Percentiles rank a stretch among this genome's conserved stretches.
Conservation (phyloP, 2,797 vertebrate species). For the Periparus ater region DNA sequence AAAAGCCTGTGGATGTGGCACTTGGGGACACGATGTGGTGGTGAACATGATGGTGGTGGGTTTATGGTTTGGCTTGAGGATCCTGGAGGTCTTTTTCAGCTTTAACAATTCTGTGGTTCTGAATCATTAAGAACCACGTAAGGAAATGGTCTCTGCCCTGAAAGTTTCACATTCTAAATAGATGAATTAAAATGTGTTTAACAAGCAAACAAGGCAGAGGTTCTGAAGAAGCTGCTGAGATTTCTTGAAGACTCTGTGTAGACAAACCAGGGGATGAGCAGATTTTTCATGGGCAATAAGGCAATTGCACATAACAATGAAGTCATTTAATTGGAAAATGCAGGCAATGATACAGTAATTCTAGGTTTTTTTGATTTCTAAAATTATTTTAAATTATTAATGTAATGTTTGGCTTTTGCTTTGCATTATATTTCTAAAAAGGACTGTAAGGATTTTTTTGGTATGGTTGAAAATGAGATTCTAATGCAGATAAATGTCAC, state of each 20-base stretch:
- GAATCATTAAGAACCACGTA: not conserved
- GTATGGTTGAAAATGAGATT: not conserved
- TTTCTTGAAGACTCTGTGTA: not conserved
- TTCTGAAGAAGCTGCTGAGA: not conserved
- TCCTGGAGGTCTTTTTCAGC: not conserved
- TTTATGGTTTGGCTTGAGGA: not conserved
- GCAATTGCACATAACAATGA: not conserved
- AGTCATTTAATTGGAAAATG: not conserved
- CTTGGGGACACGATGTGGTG: not conserved
- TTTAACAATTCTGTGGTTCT: not conserved
- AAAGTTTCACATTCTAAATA: not conserved
- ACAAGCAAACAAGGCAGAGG: not conserved
- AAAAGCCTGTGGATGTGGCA: not conserved
- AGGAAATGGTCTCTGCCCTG: not conserved
- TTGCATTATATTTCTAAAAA: not conserved
- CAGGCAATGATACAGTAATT: not conserved
- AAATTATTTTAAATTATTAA: not conserved
- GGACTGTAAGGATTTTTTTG: rapidly evolving
- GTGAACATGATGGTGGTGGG: not conserved
- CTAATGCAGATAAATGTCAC: not conserved
- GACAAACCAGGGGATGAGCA: not conserved
- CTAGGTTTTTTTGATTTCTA: not conserved
- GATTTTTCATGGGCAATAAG: not conserved
- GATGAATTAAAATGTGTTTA: not conserved
- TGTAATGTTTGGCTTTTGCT: not conserved